These are phyloP conservation scores for Pachyrhynchus sulphureomaculatus DNA, from an alignment of 1,140 invertebrate species.

Conservation along the genomic window DNA sequence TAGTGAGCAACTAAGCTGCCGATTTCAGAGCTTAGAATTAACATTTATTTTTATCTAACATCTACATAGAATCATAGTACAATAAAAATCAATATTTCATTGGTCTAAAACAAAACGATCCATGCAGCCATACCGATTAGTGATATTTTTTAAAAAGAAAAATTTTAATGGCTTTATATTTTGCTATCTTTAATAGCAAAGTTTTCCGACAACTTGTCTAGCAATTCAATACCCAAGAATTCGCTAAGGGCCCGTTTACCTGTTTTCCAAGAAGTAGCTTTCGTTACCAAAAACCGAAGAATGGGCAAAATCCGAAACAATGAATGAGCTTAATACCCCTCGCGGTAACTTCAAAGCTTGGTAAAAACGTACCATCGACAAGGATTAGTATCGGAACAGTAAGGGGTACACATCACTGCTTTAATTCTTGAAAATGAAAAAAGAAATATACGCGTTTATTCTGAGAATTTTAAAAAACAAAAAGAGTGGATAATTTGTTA, in stretches of 20 bases:
- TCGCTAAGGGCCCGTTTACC: constrained; percentile 12
- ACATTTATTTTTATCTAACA: no score
- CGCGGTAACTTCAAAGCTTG: constrained; percentile 17
- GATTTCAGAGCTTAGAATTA: no score
- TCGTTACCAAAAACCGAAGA: constrained; percentile 4
- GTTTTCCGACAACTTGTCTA: constrained; percentile 12
- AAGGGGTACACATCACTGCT: not conserved
- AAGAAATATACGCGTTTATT: not conserved
- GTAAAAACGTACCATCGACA: not conserved
- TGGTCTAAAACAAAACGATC: no score
- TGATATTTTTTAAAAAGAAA: no score
- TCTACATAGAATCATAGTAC: no score
- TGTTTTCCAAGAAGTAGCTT: constrained; percentile 12
- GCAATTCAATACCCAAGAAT: not conserved
- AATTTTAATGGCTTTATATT: no score
- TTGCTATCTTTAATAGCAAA: not conserved
- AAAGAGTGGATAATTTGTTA: no score
- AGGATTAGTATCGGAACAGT: not conserved
- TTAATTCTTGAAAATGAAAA: not conserved
- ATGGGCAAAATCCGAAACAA: constrained; percentile 20
- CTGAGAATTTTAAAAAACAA: not conserved
- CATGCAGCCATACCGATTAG: no score
- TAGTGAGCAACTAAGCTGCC: no score
- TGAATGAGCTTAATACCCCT: constrained; percentile 17
- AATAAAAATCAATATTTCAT: no score